Evolutionary conservation across 2,888 invertebrate genomes (phyloP), one percentile per base, ranked within the genome.

Genomic region (Macaria notata): DNA sequence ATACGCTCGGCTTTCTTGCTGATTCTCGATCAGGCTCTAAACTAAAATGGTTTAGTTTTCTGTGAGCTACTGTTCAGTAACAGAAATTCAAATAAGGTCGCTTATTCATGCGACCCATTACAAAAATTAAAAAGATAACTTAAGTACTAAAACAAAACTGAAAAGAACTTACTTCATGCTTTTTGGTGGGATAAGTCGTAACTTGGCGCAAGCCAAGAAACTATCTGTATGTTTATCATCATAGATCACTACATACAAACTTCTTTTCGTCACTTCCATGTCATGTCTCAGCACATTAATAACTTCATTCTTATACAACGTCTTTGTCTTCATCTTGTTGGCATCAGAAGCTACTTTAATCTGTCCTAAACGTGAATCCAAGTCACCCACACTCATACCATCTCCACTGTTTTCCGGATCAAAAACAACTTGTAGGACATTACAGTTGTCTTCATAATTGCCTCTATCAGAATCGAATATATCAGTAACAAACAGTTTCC

Each of bases 401-500:
- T 92, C 85, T 0, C 94, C 95, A 48, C 92, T 92, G 62, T 95
- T 94, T 62, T 95, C 94, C 0, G 97, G 97, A 88, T 98, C 96
- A 72, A 97, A 97, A 0, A 98, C 94, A 38, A 95, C 85, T 78
- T 97, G 97, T 4, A 98, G 87, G 60, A 96, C 95, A 79, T 98
- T 95, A 79, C 98, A 98, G 72, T 96, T 95, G 50, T 95, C 94
- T 66, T 95, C 94, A 9, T 94, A 92, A 61, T 94, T 93, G 49
- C 95, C 95, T 66, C 80, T 87, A 52, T 89, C 95, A 0, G 94
- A 92, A 72, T 97, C 96, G 46, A 97, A 94, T 63, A 97, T 96
- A 75, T 98, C 98, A 0, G 98, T 98, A 29, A 96, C 96, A 75
- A 95, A 97, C 53, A 98, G 94, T 76, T 97, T 96, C 98, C 98